phyloP scores from a whole-genome alignment of 2,113 vertebrate species.

The Pholis gunnellus region DNA sequence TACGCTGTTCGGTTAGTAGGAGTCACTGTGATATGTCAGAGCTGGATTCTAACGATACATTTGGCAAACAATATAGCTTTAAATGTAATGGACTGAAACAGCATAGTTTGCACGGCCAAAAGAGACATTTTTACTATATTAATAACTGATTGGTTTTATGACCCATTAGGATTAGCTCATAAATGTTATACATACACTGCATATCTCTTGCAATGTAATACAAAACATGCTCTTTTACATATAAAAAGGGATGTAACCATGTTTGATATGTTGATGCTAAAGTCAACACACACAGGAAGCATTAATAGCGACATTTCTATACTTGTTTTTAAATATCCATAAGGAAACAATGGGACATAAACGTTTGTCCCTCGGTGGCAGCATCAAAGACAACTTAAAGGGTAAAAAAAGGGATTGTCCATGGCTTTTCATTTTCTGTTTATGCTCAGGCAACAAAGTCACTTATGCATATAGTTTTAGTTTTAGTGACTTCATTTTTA shows the following conservation, averaged over 20 bases:
- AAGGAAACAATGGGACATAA: not conserved
- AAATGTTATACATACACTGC: not conserved
- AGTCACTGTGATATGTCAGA: slow-evolving; percentile 5
- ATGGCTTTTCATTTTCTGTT: slow-evolving; percentile 52
- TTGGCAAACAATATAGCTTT: not conserved
- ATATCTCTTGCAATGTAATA: not conserved
- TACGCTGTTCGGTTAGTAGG: not conserved
- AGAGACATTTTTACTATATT: not conserved
- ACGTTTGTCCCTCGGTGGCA: not conserved
- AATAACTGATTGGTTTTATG: not conserved
- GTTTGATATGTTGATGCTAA: not conserved
- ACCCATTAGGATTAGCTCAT: not conserved
- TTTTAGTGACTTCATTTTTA: slow-evolving; percentile 38
- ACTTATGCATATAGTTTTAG: slow-evolving; percentile 27
- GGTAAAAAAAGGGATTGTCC: slow-evolving; percentile 44
- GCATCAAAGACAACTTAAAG: slow-evolving; percentile 20
- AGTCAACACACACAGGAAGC: not conserved
- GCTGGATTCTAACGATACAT: not conserved
- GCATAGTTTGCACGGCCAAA: not conserved
- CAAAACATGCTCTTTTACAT: not conserved
- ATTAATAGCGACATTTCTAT: not conserved
- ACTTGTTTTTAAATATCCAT: slow-evolving; percentile 19
- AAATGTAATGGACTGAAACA: not conserved
- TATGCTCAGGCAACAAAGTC: slow-evolving; percentile 40
- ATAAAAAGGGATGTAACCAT: not conserved